Conservation (phyloP, 2,888 invertebrate species). For the Drosophila demipolita region DNA sequence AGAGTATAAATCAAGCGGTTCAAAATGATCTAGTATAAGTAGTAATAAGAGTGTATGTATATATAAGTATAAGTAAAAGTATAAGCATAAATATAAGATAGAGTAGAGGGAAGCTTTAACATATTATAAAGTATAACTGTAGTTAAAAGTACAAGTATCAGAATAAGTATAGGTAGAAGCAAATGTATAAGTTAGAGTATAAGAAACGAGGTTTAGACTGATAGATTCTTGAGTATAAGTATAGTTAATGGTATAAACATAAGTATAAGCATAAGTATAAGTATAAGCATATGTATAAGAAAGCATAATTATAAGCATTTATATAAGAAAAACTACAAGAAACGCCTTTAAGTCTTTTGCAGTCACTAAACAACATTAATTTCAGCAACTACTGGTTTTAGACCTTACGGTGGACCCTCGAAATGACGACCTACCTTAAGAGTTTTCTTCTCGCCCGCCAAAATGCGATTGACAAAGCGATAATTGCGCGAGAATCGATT, state of each 20-base stretch:
- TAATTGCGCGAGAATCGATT: slow-evolving; percentile 96
- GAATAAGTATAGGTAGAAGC: neutral
- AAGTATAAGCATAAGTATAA: neutral
- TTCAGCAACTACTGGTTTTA: neutral
- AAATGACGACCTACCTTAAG: slow-evolving; percentile 89
- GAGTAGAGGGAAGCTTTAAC: neutral
- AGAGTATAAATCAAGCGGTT: neutral
- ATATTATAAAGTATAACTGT: neutral
- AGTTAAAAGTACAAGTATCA: neutral
- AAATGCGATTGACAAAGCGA: slow-evolving; percentile 95
- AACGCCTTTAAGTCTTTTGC: neutral
- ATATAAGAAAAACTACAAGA: neutral
- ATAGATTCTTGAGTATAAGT: neutral
- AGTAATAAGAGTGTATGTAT: neutral
- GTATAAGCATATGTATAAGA: slow-evolving; percentile 1
- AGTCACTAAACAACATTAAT: neutral
- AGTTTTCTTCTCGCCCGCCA: slow-evolving; percentile 94
- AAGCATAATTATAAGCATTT: neutral
- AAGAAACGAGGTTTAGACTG: neutral
- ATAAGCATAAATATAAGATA: slow-evolving; percentile 1
- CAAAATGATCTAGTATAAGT: neutral
- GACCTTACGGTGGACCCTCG: neutral
- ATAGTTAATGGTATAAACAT: neutral
- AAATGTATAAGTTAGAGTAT: neutral
- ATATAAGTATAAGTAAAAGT: neutral